Base-by-base conservation (phyloP, 2,888 invertebrate species). In the Drosophila meridionalis region DNA sequence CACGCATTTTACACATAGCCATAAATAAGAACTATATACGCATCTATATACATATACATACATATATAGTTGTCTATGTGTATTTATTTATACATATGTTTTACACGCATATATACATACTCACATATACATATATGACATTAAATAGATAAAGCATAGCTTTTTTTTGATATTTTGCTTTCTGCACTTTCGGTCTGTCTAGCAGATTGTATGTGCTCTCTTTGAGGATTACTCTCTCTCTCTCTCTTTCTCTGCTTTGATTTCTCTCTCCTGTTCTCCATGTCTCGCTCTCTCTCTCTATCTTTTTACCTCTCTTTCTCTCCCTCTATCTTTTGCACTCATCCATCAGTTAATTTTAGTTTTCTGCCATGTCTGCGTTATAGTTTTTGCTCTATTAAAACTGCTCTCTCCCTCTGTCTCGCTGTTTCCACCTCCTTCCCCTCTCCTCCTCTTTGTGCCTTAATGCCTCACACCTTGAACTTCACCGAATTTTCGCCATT, bases 401-500 rank as follows among this genome's bases (percentile, higher is more conserved):
- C 36, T 26, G 6, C 5, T 55, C 50, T 28, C 32, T 64, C 56
- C 57, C 20, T 32, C 34, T 20, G 34, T 14, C 30, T 65, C 61
- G 60, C 40, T 7, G 40, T 40, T n/a, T 40, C 40, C n/a, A 7
- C 48, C 43, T 26, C 14, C 43, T n/a, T 38, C 36, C n/a, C 65
- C 38, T 50, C 38, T 47, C 67, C 71, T 69, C 50, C 64, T 70
- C 55, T 73, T 68, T 52, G 67, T 78, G 40, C 73, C 84, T 73
- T 76, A 87, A 84, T 88, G 76, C 78, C 82, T 76, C 66, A 90
- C 84, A 92, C 92, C 91, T 91, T 91, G 91, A 91, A 91, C 91
- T 91, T 92, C 91, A 91, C 92, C 91, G 88, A 88, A 90, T 90
- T 90, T 92, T 90, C 71, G 78, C 73, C 70, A 86, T 89, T 89